A percentile compares a stretch with the other conserved stretches of the same genome.
phyloP scores from a whole-genome alignment of 2,797 vertebrate species.

The Microcaecilia unicolor region DNA sequence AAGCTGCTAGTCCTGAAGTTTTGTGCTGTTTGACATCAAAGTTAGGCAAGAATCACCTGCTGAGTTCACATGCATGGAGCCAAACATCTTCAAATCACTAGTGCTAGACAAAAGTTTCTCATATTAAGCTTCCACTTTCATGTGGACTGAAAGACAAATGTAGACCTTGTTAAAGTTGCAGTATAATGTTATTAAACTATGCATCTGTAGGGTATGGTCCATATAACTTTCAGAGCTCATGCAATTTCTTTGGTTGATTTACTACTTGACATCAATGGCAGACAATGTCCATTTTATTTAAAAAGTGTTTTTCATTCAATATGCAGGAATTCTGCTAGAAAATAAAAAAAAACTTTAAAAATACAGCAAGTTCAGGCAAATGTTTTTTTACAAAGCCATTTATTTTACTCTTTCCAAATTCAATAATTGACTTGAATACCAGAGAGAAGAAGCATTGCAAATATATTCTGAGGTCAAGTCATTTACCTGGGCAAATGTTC shows the following conservation, averaged over 20 bases:
- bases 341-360: constrained; percentile 38
- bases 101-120: constrained; percentile 93
- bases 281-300: constrained; percentile 17
- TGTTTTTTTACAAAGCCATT: constrained; percentile 19
- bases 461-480: constrained; percentile 5
- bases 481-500: too few relatives aligned
- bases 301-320: constrained; percentile 37
- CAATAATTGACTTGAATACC: constrained; percentile 29
- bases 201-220: constrained; percentile 34
- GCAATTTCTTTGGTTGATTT: constrained; percentile 22
- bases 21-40: constrained; percentile 98
- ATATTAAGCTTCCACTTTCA: constrained; percentile 82
- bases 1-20: constrained; percentile 89
- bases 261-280: constrained; percentile 24
- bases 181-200: constrained; percentile 62
- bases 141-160: constrained; percentile 78
- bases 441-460: constrained; percentile 25
- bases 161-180: constrained; percentile 67
- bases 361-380: constrained; percentile 13
- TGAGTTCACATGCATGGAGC: constrained; percentile 89
- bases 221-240: constrained; percentile 34
- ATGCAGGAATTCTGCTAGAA: constrained; percentile 39
- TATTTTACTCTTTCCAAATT: constrained; percentile 36
- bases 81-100: constrained; percentile 99
- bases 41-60: constrained; percentile 90